A percentile compares a stretch with the other conserved stretches of the same genome.
Evolutionary conservation across 2,113 vertebrate species (phyloP).

Genomic region (Seriola dumerili): DNA sequence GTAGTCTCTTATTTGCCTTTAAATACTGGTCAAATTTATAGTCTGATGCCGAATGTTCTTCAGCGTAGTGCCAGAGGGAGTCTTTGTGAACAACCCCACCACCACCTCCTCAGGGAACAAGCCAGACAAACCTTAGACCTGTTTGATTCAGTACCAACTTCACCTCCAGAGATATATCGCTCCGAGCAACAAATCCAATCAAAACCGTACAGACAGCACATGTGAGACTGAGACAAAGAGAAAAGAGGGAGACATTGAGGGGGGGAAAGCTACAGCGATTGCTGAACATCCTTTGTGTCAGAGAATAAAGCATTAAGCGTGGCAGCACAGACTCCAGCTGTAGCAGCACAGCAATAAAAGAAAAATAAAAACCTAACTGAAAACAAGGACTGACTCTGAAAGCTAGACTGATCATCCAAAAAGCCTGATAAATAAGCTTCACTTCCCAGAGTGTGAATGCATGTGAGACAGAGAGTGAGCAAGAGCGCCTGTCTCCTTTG

Average conservation of each 20-base stretch:
- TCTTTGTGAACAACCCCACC: slow-evolving; percentile 56
- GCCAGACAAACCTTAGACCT: slow-evolving; percentile 67
- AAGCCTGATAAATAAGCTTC: slow-evolving; percentile 33
- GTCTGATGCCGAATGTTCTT: slow-evolving; percentile 38
- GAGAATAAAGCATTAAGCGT: slow-evolving; percentile 53
- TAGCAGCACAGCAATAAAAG: background rate
- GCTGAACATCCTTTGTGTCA: slow-evolving; percentile 69
- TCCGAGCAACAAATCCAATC: slow-evolving; percentile 66
- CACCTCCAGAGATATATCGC: slow-evolving; percentile 61
- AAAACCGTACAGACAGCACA: slow-evolving; percentile 51
- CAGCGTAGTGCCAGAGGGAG: slow-evolving; percentile 51
- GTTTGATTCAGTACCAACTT: slow-evolving; percentile 73
- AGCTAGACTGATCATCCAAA: slow-evolving; percentile 33
- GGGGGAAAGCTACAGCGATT: background rate
- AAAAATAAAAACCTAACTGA: background rate
- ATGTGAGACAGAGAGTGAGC: slow-evolving; percentile 50
- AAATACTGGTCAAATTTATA: slow-evolving; percentile 51
- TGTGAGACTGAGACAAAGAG: slow-evolving; percentile 56
- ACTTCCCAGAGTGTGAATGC: slow-evolving; percentile 21
- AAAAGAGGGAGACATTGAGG: slow-evolving; percentile 31
- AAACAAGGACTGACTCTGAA: slow-evolving; percentile 9
- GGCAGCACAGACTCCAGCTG: slow-evolving; percentile 25
- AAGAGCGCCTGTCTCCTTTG: slow-evolving; percentile 78
- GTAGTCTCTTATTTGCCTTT: slow-evolving; percentile 45
- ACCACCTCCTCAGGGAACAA: slow-evolving; percentile 46